Evolutionary conservation across 2,888 invertebrate genomes (phyloP).

Genomic region (Morpho deidamia): DNA sequence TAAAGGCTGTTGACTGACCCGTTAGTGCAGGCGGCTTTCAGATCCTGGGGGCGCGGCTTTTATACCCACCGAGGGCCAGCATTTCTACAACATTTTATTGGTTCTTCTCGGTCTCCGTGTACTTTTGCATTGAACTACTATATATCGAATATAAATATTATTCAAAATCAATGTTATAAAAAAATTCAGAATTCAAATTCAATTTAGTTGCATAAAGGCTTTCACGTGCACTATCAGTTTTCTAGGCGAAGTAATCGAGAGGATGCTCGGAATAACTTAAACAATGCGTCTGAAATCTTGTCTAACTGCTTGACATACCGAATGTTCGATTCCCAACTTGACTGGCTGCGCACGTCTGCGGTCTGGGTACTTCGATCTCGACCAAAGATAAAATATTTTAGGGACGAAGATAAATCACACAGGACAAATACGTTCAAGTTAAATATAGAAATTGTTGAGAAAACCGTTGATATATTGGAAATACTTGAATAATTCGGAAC

Average conservation of each 20-base stretch:
- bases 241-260: slow-evolving; percentile 43
- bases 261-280: slow-evolving; percentile 62
- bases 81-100: too few species aligned
- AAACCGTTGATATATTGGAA: neutral
- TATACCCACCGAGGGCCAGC: too few species aligned
- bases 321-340: slow-evolving; percentile 47
- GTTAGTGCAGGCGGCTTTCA: too few species aligned
- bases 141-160: too few species aligned
- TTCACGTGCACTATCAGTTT: slow-evolving; percentile 37
- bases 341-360: slow-evolving; percentile 30
- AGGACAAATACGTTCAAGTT: neutral
- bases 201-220: too few species aligned
- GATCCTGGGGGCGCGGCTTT: too few species aligned
- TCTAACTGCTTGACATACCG: slow-evolving; percentile 69
- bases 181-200: too few species aligned
- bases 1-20: too few species aligned
- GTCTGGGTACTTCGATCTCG: slow-evolving; percentile 17
- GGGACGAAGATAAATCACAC: slow-evolving; percentile 7
- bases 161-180: too few species aligned
- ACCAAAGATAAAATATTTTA: slow-evolving; percentile 14
- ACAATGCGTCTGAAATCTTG: slow-evolving; percentile 74
- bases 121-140: too few species aligned
- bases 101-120: too few species aligned
- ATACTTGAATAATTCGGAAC: too few species aligned
- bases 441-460: neutral